These are phyloP conservation scores for Drosophila yakuba DNA, from an alignment of 1,140 invertebrate species.

Conservation along the genomic window DNA sequence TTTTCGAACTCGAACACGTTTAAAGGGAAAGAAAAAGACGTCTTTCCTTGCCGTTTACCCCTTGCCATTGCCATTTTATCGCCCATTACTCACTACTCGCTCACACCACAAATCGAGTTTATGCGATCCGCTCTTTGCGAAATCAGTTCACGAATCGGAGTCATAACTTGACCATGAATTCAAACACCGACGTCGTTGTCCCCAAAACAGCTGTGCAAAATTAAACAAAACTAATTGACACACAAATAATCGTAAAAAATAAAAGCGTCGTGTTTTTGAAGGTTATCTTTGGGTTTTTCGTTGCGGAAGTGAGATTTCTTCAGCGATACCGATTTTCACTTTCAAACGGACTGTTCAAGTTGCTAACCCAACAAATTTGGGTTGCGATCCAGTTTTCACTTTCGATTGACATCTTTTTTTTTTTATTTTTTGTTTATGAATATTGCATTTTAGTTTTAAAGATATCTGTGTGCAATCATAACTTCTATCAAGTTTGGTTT, in stretches of 20 bases:
- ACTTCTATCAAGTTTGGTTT: too few species aligned
- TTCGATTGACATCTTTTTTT: background rate
- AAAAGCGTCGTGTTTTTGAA: constrained; percentile 18
- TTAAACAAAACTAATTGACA: constrained; percentile 33
- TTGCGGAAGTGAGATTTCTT: constrained; percentile 29
- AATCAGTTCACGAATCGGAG: constrained; percentile 37
- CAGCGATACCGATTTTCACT: background rate
- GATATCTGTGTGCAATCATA: background rate
- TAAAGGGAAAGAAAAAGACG: constrained; percentile 20
- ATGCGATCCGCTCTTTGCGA: constrained; percentile 31
- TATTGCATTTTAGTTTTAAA: background rate
- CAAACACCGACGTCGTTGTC: constrained; percentile 3
- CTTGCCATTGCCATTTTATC: constrained; percentile 1
- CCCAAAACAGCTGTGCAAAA: constrained; percentile 44
- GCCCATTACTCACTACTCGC: constrained; percentile 19
- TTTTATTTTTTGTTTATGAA: background rate
- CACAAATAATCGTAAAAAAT: constrained; percentile 19
- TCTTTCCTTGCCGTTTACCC: background rate
- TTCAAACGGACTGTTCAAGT: background rate
- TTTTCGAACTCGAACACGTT: constrained; percentile 55
- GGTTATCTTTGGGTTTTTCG: constrained; percentile 18
- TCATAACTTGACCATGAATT: constrained; percentile 32
- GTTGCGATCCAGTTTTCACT: background rate
- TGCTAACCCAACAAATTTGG: background rate
- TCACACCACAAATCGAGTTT: constrained; percentile 15